These are phyloP conservation scores for Agapornis canus DNA, from an alignment of 2,797 vertebrate species.

Conservation along the genomic window DNA sequence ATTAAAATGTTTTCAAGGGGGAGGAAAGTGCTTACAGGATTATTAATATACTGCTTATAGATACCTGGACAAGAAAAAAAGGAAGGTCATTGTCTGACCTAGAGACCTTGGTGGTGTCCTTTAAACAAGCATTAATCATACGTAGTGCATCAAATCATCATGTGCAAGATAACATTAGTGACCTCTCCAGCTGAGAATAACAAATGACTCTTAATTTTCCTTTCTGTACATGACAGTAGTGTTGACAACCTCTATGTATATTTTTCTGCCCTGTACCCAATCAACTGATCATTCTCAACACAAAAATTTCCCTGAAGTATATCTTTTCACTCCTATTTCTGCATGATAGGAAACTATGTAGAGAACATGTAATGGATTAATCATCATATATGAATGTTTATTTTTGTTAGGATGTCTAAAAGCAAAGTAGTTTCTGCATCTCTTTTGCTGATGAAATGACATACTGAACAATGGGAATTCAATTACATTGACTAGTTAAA, in stretches of 20 bases:
- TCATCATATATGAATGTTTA: background rate
- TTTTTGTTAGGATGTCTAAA: background rate
- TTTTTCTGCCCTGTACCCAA: constrained; percentile 45
- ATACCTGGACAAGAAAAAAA: background rate
- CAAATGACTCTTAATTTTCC: constrained; percentile 54
- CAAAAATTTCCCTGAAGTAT: background rate
- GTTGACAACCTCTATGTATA: constrained; percentile 44
- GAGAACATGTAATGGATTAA: background rate
- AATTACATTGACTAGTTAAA: background rate
- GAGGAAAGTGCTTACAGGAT: background rate
- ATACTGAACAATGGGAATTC: background rate
- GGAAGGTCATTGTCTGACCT: constrained; percentile 48
- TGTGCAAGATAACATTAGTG: constrained; percentile 57
- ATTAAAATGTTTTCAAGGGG: background rate
- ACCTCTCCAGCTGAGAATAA: constrained; percentile 56
- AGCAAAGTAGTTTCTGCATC: background rate
- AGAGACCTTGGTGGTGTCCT: constrained; percentile 61
- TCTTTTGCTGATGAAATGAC: background rate
- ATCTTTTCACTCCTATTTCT: background rate
- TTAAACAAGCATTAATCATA: constrained; percentile 68
- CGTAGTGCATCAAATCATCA: constrained; percentile 58
- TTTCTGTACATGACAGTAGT: constrained; percentile 55
- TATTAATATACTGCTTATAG: constrained; percentile 49
- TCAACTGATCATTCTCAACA: constrained; percentile 14
- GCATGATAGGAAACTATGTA: background rate